Evolutionary conservation across 2,113 vertebrate genomes (phyloP).

Genomic region (Bambusicola thoracicus): DNA sequence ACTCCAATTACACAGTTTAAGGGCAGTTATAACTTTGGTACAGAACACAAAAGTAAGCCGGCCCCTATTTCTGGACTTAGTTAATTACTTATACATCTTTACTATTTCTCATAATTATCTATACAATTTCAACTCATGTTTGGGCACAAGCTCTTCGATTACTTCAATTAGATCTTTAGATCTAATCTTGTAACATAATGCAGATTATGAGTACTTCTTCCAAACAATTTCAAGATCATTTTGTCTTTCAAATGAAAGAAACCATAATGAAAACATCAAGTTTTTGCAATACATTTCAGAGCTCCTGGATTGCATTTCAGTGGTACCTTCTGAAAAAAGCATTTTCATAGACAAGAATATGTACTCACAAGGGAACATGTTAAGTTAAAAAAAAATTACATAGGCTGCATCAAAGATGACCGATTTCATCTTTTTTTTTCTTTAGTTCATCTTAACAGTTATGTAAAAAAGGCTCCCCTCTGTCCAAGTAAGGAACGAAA

Average conservation of each 20-base stretch:
- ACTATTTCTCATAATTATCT: background rate
- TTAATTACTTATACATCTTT: background rate
- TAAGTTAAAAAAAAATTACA: background rate
- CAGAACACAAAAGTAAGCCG: background rate
- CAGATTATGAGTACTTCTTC: background rate
- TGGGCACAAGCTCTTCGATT: background rate
- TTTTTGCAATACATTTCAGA: background rate
- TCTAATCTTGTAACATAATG: background rate
- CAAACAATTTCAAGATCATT: background rate
- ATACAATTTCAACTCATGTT: background rate
- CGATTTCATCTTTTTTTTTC: background rate
- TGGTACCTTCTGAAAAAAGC: background rate
- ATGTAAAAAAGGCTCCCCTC: background rate
- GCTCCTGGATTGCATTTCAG: background rate
- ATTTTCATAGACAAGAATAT: background rate
- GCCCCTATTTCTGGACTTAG: background rate
- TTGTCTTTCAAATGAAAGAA: background rate
- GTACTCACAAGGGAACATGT: background rate
- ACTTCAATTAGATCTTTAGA: background rate
- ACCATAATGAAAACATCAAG: background rate
- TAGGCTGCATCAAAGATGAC: background rate
- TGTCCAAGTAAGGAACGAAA: background rate
- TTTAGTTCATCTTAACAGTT: background rate
- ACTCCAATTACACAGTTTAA: background rate
- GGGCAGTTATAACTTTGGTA: background rate